Evolutionary conservation across 2,797 vertebrate species (phyloP), one percentile per base, ranked within the genome.

Genomic region (Myioborus miniatus): DNA sequence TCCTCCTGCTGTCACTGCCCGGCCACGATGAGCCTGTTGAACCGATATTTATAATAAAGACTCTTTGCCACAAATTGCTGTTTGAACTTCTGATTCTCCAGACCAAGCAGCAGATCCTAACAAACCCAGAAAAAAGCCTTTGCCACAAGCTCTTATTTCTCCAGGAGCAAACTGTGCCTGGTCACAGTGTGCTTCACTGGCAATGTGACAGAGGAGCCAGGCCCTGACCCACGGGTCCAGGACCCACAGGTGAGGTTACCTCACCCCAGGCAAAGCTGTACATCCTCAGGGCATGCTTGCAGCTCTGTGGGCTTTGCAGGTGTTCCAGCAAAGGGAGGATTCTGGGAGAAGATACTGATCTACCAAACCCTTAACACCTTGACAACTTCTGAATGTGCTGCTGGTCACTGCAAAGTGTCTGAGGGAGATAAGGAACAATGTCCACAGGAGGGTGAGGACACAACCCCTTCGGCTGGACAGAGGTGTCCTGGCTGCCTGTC

Each of bases 41-140:
- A 9, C 17, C 60, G 34, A 6, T 76, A 82, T 92, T 94, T 91
- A 63, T 91, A 95, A 93, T 95, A 96, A 96, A 95, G 36, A 64
- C 68, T 89, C 16, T 22, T 53, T 94, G n/a, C 15, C 6, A 20
- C 32, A 58, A 70, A 19, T 10, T 58, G 55, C 67, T 70, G 11
- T 65, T 32, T 65, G 55, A 49, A 17, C 34, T 87, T 55, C 62
- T 46, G 36, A 64, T 76, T 90, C n/a, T 72, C 64, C 55, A 84
- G 43, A 21, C 50, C 30, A 30, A 64, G 49, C 21, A 75, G 67
- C 49, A 78, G 37, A 87, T 87, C 49, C 50, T 55, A 15, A 15
- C 34, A 60, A 87, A 56, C 6, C 32, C 49, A 46, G 50, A 24
- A 75, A 49, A 18, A 14, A 15, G 2, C 18, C 27, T 71, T 27